A percentile compares a stretch with the other conserved stretches of the same genome.
phyloP scores from a whole-genome alignment of 2,113 vertebrate genomes.

The Coptodon bakossiorum region DNA sequence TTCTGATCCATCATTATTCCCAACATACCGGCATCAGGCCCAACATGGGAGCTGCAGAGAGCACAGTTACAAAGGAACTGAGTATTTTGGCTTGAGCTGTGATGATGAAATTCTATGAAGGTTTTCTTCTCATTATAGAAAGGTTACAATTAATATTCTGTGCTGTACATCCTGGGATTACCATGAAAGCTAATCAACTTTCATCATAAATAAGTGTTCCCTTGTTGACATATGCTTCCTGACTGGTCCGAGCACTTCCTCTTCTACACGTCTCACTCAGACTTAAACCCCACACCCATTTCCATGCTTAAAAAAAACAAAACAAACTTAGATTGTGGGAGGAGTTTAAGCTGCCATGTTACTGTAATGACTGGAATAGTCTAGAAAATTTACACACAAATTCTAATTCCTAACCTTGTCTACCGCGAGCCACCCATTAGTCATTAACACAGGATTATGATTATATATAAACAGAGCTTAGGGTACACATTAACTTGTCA shows the following conservation, averaged over 20 bases:
- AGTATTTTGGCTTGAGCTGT: not conserved
- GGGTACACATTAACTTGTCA: not conserved
- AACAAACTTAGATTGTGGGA: not conserved
- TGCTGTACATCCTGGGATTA: not conserved
- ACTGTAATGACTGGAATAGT: not conserved
- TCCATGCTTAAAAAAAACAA: not conserved
- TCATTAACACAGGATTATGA: not conserved
- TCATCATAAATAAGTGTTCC: not conserved
- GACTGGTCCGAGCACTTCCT: not conserved
- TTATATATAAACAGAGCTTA: not conserved
- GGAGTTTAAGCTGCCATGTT: not conserved
- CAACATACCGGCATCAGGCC: conserved; percentile 46
- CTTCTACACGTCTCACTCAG: not conserved
- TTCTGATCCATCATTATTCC: conserved; percentile 72
- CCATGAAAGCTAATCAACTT: not conserved
- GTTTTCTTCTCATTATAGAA: not conserved
- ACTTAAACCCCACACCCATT: not conserved
- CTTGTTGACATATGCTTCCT: accelerated
- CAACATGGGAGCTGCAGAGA: conserved; percentile 56
- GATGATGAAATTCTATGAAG: not conserved
- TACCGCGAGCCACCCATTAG: accelerated
- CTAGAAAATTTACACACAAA: not conserved
- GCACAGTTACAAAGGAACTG: conserved; percentile 7
- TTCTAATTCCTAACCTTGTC: not conserved
- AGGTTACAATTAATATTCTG: not conserved